Base-by-base conservation (phyloP, 2,113 vertebrate genomes). In the Promerops cafer region DNA sequence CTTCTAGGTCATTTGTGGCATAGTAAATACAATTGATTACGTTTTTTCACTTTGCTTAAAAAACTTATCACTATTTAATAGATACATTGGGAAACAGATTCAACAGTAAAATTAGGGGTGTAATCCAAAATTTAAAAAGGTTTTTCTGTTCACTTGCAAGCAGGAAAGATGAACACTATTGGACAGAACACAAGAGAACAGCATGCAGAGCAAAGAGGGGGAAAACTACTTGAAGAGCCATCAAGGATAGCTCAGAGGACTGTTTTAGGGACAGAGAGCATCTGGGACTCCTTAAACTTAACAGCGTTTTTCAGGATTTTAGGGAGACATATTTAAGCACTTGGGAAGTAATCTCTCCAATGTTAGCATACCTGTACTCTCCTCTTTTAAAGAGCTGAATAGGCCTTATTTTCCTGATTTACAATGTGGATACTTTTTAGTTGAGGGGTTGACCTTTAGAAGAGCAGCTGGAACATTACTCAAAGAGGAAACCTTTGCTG, bases 381-480 rank as follows among this genome's bases (percentile, higher is more conserved):
- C 13, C 20, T 57, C 42, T 77, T 77, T 30, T 42, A 63, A 57
- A 78, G 60, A 81, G 12, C 6, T 22, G 9, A 72, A 42, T 9
- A n/a, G 30, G n/a, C 3, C 7, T 83, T 80, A 49, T 77, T 57
- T 91, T 69, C 63, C 12, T 83, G 50, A 63, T 78, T 90, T 83
- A 50, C 39, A 70, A 2, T 7, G 19, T 22, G 16, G 20, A 2
- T 45, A 27, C 3, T 59, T 91, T 91, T 37, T 27, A 37, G 21
- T 30, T 82, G 44, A 90, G n/a, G 44, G 60, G 56, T 30, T 90
- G 61, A 93, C 53, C 70, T 90, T 93, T 64, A 71, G 37, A 92
- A 69, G 4, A 86, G 83, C 68, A 90, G 40, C 54, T 88, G 63
- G 11, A 88, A n/a, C 66, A 64, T 80, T 86, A 88, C 35, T 92